Conservation (phyloP, 2,888 invertebrate genomes). For the Esperia sulphurella region DNA sequence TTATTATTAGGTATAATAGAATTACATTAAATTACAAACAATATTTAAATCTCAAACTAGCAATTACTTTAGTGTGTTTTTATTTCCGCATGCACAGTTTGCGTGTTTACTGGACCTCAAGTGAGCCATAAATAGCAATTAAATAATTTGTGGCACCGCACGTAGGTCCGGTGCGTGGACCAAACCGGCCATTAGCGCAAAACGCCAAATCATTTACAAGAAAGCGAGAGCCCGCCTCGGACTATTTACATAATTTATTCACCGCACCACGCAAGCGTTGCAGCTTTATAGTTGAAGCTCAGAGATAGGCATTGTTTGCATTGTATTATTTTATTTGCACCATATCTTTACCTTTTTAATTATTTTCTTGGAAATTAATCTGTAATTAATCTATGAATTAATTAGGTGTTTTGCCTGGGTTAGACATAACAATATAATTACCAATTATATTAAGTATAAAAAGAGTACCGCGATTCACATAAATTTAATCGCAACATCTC, state of each 20-base stretch:
- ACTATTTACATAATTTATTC: slow-evolving; percentile 77
- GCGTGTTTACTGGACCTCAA: slow-evolving; percentile 38
- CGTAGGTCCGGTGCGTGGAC: slow-evolving; percentile 50
- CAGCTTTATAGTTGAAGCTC: slow-evolving; percentile 23
- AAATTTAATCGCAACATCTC: too few species aligned
- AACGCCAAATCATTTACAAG: slow-evolving; percentile 75
- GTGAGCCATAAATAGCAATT: slow-evolving; percentile 51
- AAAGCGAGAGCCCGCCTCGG: slow-evolving; percentile 69
- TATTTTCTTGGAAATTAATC: too few species aligned
- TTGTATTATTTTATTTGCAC: too few species aligned
- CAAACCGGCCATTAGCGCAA: slow-evolving; percentile 54
- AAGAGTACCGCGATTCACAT: too few species aligned
- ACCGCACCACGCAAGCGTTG: slow-evolving; percentile 33
- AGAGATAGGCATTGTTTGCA: neutral
- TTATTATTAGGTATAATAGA: too few species aligned
- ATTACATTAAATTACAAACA: too few species aligned
- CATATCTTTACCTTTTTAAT: too few species aligned
- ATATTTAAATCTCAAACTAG: too few species aligned
- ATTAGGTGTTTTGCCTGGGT: too few species aligned
- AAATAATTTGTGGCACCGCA: slow-evolving; percentile 61
- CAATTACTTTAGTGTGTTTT: neutral
- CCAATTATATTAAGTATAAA: too few species aligned
- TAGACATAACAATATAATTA: too few species aligned
- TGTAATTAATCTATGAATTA: too few species aligned
- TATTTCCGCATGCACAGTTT: slow-evolving; percentile 15